Conservation (phyloP, 2,797 vertebrate species). For the Molossus molossus region DNA sequence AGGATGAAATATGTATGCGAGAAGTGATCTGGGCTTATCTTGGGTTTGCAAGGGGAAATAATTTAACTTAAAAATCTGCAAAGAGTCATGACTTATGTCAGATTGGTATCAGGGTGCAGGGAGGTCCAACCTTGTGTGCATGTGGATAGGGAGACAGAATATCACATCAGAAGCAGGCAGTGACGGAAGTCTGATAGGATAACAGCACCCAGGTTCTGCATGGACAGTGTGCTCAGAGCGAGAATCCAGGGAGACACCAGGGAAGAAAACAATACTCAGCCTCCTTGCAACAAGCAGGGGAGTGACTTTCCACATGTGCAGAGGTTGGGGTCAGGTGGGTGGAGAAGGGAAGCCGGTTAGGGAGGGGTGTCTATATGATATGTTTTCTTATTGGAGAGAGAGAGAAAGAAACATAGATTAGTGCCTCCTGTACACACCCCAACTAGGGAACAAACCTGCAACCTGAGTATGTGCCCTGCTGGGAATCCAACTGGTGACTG, state of each 20-base stretch:
- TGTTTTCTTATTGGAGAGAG: too few species aligned
- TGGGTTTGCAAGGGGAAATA: background rate
- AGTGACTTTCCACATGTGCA: background rate
- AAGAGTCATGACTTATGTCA: background rate
- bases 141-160: background rate
- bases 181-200: background rate
- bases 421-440: too few species aligned
- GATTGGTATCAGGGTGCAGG: background rate
- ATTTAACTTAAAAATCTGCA: slow-evolving; percentile 40
- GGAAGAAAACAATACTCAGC: background rate
- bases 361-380: background rate
- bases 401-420: too few species aligned
- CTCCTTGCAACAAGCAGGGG: background rate
- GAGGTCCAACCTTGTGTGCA: background rate
- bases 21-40: background rate
- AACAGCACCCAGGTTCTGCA: background rate
- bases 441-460: too few species aligned
- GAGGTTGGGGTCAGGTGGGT: background rate
- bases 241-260: background rate
- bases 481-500: too few species aligned
- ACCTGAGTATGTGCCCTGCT: too few species aligned
- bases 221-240: background rate
- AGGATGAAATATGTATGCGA: background rate
- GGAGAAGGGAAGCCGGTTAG: background rate
- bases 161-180: background rate